Percentiles rank a stretch among this genome's conserved stretches.
phyloP scores from a whole-genome alignment of 2,113 vertebrate genomes.

The Gambusia holbrooki region DNA sequence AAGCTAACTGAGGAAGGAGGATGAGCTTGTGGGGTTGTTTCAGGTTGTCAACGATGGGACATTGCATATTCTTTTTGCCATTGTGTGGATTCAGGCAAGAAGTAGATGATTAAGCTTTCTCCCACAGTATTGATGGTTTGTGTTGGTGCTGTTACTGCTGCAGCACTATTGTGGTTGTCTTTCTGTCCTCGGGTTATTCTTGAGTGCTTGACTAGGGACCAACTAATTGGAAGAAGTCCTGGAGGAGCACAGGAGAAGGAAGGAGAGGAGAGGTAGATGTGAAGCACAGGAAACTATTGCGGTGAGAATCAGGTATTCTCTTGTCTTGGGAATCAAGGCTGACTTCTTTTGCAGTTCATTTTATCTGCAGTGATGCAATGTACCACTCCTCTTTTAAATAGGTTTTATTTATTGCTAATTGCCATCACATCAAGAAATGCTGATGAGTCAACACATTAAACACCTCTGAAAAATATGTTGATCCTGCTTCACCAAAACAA shows the following conservation, averaged over 20 bases:
- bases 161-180: slow-evolving; percentile 61
- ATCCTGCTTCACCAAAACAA: neutral
- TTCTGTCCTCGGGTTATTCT: slow-evolving; percentile 70
- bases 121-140: slow-evolving; percentile 59
- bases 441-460: neutral
- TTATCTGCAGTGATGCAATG: neutral
- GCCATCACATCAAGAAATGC: neutral
- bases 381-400: neutral
- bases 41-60: slow-evolving; percentile 43
- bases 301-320: slow-evolving; percentile 41
- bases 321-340: slow-evolving; percentile 39
- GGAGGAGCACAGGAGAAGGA: slow-evolving; percentile 56
- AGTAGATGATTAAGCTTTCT: slow-evolving; percentile 62
- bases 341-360: slow-evolving; percentile 11
- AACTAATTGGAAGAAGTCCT: slow-evolving; percentile 80
- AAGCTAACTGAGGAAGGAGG: slow-evolving; percentile 25
- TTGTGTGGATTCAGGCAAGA: slow-evolving; percentile 36
- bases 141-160: slow-evolving; percentile 55
- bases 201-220: slow-evolving; percentile 70
- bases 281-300: slow-evolving; percentile 29
- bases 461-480: neutral
- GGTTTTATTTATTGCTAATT: neutral
- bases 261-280: slow-evolving; percentile 26
- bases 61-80: slow-evolving; percentile 43
- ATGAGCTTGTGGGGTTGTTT: slow-evolving; percentile 38